Evolutionary conservation across 1,140 invertebrate genomes (phyloP).

Genomic region (Drosophila sproati): DNA sequence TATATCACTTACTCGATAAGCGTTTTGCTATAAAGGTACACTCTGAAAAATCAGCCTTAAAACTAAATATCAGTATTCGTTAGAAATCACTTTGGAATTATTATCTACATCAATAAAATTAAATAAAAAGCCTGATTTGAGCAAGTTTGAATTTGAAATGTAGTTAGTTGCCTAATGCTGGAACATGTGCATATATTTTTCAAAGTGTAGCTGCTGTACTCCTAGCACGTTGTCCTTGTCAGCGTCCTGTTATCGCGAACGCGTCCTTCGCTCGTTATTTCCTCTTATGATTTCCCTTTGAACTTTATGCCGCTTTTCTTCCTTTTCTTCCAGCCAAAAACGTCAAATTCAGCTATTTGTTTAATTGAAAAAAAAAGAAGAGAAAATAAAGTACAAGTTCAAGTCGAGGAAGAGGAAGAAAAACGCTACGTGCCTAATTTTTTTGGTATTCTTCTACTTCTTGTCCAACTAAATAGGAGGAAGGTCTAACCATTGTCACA

Average conservation of each 20-base stretch:
- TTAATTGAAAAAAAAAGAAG: constrained; percentile 70
- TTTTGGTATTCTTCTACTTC: not conserved
- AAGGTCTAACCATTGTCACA: no score
- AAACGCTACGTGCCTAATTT: not conserved
- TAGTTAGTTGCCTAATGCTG: no score
- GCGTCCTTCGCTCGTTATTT: constrained; percentile 63
- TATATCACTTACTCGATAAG: not conserved
- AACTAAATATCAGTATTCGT: no score
- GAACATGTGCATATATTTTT: not conserved
- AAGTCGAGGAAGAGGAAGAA: not conserved
- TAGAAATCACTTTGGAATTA: no score
- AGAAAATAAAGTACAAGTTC: not conserved
- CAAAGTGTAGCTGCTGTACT: not conserved
- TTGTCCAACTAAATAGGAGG: not conserved
- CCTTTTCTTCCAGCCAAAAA: constrained; percentile 46
- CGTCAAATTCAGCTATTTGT: constrained; percentile 82
- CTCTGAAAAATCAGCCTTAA: not conserved
- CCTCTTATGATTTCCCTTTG: constrained; percentile 73
- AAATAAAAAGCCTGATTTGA: no score
- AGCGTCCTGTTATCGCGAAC: constrained; percentile 59
- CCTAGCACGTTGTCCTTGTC: constrained; percentile 39
- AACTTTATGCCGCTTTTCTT: constrained; percentile 49
- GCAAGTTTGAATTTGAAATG: no score
- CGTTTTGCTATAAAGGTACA: not conserved
- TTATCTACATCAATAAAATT: no score